phyloP scores from a whole-genome alignment of 2,888 invertebrate genomes.

The Autographa gamma region DNA sequence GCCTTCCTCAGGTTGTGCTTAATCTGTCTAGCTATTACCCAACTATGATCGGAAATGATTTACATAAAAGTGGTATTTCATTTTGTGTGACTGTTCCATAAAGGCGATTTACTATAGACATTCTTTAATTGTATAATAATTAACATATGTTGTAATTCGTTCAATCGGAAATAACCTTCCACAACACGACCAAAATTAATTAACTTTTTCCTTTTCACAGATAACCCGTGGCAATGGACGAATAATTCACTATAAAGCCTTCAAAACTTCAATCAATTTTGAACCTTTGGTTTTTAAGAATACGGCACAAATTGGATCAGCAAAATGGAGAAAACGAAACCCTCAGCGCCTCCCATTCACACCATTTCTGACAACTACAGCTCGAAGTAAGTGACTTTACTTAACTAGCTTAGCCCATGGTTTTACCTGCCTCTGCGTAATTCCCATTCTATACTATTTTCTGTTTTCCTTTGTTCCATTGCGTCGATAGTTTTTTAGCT shows the following conservation, averaged over 20 bases:
- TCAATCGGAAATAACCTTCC: not conserved
- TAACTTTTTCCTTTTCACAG: constrained; percentile 36
- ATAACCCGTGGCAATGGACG: constrained; percentile 41
- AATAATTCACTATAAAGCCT: constrained; percentile 22
- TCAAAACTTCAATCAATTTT: constrained; percentile 6
- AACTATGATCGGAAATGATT: not conserved
- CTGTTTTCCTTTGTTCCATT: no score
- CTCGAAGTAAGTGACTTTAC: constrained; percentile 72
- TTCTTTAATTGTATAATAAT: not conserved
- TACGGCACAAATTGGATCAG: constrained; percentile 24
- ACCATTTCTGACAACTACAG: constrained; percentile 72
- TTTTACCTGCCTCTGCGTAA: no score
- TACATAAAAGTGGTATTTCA: not conserved
- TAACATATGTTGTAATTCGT: not conserved
- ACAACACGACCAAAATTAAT: constrained; percentile 17
- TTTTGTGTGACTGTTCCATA: not conserved
- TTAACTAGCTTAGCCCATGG: not conserved
- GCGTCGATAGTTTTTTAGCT: no score
- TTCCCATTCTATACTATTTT: no score
- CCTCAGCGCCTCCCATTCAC: constrained; percentile 65
- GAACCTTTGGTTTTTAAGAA: not conserved
- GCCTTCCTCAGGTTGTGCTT: not conserved
- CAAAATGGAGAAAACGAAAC: constrained; percentile 67
- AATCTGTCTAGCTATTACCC: not conserved
- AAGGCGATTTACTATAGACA: no score